phyloP scores from a whole-genome alignment of 2,797 vertebrate species.

The Diglossa cyanea region DNA sequence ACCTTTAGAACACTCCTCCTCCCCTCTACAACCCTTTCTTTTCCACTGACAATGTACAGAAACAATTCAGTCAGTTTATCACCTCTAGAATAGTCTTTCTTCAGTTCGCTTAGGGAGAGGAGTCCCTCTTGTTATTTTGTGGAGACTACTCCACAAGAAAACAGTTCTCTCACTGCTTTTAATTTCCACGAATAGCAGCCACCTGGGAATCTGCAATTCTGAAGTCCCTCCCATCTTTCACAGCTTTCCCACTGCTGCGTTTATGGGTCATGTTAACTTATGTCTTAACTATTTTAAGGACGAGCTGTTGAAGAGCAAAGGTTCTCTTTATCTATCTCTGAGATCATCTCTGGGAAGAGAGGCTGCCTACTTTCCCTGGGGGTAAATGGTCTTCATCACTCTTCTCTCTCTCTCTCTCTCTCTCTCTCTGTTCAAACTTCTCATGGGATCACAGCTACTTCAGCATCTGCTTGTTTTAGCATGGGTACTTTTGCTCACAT shows the following conservation, averaged over 20 bases:
- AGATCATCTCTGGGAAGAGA: not conserved
- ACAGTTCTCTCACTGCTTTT: not conserved
- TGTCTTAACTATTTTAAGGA: not conserved
- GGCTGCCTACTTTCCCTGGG: not conserved
- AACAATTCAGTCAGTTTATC: not conserved
- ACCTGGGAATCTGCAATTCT: not conserved
- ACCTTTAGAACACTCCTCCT: not conserved
- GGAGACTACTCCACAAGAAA: not conserved
- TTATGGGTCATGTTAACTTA: not conserved
- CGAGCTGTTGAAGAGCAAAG: not conserved
- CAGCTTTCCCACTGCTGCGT: not conserved
- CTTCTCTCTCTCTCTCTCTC: not conserved
- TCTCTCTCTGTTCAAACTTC: not conserved
- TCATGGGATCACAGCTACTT: not conserved
- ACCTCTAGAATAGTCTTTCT: not conserved
- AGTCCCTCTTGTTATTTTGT: not conserved
- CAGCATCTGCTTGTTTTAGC: not conserved
- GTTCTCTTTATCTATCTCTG: not conserved
- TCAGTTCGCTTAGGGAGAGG: not conserved
- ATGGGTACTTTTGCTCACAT: not conserved
- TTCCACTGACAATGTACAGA: not conserved
- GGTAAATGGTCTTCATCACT: not conserved
- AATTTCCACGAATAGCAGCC: not conserved
- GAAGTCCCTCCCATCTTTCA: not conserved
- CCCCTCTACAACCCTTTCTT: not conserved